Evolutionary conservation across 2,888 invertebrate genomes (phyloP), one percentile per base, ranked within the genome.

Genomic region (Timema cristinae): DNA sequence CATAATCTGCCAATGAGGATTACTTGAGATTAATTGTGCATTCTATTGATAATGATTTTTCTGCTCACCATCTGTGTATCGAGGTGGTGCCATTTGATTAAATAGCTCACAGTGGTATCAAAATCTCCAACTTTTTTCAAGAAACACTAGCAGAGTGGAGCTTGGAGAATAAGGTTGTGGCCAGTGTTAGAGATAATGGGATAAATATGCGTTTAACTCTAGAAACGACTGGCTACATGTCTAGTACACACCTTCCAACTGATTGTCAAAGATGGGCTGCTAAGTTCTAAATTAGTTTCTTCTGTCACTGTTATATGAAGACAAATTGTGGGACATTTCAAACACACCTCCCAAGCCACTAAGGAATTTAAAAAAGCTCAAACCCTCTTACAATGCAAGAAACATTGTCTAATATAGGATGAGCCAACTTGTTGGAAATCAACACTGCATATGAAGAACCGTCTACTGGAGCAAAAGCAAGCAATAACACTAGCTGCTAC

Each of bases 271-370:
- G 63, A 63, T 63, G 47, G 6, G 7, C 63, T 63, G 9, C 48
- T 63, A 11, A 63, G 7, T 47, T 8, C 32, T 6, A 63, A 63
- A 48, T 13, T 47, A 15, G 63, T 63, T 13, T 47, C 32, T 63
- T 47, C 32, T 13, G 9, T 63, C 11, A 63, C 48, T 9, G n/a
- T 32, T 10, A 63, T 9, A 47, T 63, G 63, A 10, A 32, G 63
- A 47, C 32, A 47, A 32, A 16, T 63, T 63, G 63, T 63, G 11
- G 32, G 63, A 63, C 63, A 63, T 63, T 63, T 63, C 47, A 63
- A 47, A 47, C 47, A 63, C 7, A 0, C 63, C 13, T 32, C 47
- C 32, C 32, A 8, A 13, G 63, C 47, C 11, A 13, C 6, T 9
- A 59, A 59, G 32, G 15, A 6, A 7, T n/a, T 59, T 8, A 7